Evolutionary conservation across 2,888 invertebrate genomes (phyloP).

Genomic region (Standfussiana lucernea): DNA sequence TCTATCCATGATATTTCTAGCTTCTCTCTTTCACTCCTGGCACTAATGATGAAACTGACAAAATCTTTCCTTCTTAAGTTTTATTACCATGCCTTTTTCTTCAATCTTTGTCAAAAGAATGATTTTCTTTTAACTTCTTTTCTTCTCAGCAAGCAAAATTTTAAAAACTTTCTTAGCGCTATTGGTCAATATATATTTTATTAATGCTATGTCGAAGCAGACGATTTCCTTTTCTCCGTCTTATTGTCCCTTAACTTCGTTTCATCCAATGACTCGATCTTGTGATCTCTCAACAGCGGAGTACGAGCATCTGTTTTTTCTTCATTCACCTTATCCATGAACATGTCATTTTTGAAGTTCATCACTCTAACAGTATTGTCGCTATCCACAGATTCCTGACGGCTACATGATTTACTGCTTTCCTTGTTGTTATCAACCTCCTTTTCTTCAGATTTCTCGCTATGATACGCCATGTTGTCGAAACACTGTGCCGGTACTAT

Average conservation of each 20-base stretch:
- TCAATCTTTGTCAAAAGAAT: conserved; percentile 24
- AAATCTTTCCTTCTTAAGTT: conserved; percentile 20
- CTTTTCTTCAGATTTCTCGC: conserved; percentile 79
- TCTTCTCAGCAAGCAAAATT: conserved; percentile 52
- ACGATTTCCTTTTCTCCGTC: conserved; percentile 87
- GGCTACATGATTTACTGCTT: conserved; percentile 79
- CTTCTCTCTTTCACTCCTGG: conserved; percentile 50
- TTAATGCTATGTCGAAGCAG: conserved; percentile 86
- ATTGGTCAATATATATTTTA: conserved; percentile 76
- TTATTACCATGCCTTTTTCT: conserved; percentile 11
- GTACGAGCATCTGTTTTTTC: conserved; percentile 87
- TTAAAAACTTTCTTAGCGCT: conserved; percentile 73
- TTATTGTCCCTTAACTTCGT: conserved; percentile 86
- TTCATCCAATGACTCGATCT: conserved; percentile 88
- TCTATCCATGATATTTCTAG: conserved; percentile 29
- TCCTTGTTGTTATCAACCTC: conserved; percentile 70
- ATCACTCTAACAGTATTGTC: conserved; percentile 83
- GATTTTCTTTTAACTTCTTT: conserved; percentile 7
- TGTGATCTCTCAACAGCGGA: conserved; percentile 86
- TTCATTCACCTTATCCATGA: conserved; percentile 80
- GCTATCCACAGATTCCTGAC: conserved; percentile 83
- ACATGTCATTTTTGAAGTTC: conserved; percentile 85
- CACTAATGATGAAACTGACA: conserved; percentile 31
- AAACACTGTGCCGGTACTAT: conserved; percentile 88
- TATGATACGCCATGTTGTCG: conserved; percentile 88